Conservation (phyloP, 2,888 invertebrate genomes). For the Dolomedes plantarius region DNA sequence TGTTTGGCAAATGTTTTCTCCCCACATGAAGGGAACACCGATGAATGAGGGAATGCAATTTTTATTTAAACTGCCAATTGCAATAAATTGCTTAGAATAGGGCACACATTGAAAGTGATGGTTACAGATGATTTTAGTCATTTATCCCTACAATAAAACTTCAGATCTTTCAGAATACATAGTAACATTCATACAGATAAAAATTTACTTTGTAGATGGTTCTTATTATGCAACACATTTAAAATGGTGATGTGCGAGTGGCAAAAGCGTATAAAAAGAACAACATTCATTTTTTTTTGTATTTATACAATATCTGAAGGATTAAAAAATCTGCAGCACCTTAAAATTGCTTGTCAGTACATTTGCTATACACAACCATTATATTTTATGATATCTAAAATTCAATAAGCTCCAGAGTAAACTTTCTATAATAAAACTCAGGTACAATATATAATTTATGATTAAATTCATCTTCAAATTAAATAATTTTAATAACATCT, state of each 20-base stretch:
- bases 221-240: slow-evolving; percentile 66
- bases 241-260: slow-evolving; percentile 66
- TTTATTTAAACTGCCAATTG: no score
- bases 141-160: slow-evolving; percentile 29
- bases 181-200: slow-evolving; percentile 70
- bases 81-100: no score
- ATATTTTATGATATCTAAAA: slow-evolving; percentile 24
- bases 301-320: slow-evolving; percentile 31
- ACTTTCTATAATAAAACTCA: slow-evolving; percentile 28
- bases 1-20: no score
- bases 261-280: slow-evolving; percentile 43
- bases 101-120: background rate
- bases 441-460: slow-evolving; percentile 29
- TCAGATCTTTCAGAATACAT: slow-evolving; percentile 66
- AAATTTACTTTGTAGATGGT: slow-evolving; percentile 66
- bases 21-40: no score
- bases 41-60: no score
- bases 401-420: slow-evolving; percentile 21
- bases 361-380: slow-evolving; percentile 48
- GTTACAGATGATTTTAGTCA: background rate
- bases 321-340: slow-evolving; percentile 47
- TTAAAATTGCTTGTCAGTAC: slow-evolving; percentile 11
- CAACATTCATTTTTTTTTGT: slow-evolving; percentile 19
- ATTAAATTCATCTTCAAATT: slow-evolving; percentile 32
- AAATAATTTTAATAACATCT: slow-evolving; percentile 42